These are phyloP conservation scores for Pseudochirops cupreus DNA, from an alignment of 2,797 vertebrate genomes.

Conservation along the genomic window DNA sequence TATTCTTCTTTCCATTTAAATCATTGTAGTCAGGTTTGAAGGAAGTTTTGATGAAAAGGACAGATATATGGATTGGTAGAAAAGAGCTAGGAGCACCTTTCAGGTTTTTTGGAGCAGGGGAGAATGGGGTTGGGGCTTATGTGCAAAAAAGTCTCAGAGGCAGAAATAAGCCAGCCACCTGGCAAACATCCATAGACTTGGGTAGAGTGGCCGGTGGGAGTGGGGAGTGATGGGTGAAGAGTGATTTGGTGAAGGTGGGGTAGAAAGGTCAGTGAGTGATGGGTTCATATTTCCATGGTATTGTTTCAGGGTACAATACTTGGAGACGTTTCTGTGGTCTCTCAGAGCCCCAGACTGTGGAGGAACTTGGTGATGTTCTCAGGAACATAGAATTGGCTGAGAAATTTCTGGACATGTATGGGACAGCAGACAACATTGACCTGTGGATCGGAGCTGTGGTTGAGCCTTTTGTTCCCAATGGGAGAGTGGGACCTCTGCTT, in stretches of 20 bases:
- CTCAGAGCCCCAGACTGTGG: constrained; percentile 83
- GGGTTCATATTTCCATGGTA: background rate
- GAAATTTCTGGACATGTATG: constrained; percentile 87
- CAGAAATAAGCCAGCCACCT: background rate
- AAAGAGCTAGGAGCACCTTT: background rate
- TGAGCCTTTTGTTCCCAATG: constrained; percentile 85
- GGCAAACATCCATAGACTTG: background rate
- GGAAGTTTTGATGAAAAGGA: background rate
- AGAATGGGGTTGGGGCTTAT: background rate
- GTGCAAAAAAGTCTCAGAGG: background rate
- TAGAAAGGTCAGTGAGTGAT: background rate
- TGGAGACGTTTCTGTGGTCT: constrained; percentile 88
- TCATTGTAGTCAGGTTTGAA: background rate
- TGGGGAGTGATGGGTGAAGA: background rate
- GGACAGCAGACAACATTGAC: constrained; percentile 88
- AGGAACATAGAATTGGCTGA: constrained; percentile 83
- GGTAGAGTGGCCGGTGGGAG: background rate
- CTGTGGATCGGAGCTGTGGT: constrained; percentile 90
- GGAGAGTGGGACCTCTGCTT: constrained; percentile 87
- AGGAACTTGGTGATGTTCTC: constrained; percentile 84
- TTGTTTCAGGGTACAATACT: constrained; percentile 84
- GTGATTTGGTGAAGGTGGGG: background rate
- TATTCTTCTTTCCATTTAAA: background rate
- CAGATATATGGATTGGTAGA: background rate
- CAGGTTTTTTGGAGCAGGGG: background rate